Evolutionary conservation across 2,888 invertebrate species (phyloP).

Genomic region (Nemotelus pantherinus): DNA sequence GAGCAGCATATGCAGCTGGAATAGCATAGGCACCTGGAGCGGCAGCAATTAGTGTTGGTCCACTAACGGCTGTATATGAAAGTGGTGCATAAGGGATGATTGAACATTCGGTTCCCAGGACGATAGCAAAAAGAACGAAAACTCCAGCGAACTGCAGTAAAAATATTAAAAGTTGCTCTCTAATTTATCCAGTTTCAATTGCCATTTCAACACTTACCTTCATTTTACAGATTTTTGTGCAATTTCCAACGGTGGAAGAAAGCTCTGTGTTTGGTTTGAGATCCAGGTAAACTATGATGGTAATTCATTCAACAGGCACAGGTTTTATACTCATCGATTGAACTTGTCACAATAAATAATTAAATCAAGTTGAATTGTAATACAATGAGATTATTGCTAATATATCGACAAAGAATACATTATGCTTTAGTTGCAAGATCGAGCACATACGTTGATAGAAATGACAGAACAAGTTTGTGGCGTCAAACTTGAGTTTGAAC

Average conservation of each 20-base stretch:
- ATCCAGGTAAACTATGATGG: conserved; percentile 1
- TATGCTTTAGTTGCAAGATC: too few species aligned
- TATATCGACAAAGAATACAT: too few species aligned
- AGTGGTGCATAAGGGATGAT: conserved; percentile 45
- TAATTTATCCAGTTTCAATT: neutral
- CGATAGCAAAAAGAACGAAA: conserved; percentile 43
- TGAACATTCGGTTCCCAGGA: conserved; percentile 40
- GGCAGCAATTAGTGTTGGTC: conserved; percentile 44
- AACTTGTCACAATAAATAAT: neutral
- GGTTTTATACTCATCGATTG: conserved; percentile 3
- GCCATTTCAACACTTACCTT: conserved; percentile 4
- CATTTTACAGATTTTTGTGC: neutral
- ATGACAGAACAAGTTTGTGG: too few species aligned
- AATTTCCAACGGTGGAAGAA: neutral
- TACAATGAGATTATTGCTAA: neutral
- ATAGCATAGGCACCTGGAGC: conserved; percentile 18
- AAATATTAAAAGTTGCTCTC: conserved; percentile 14
- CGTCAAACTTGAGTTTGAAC: too few species aligned
- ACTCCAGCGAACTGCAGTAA: conserved; percentile 41
- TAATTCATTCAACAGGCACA: neutral
- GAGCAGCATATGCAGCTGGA: conserved; percentile 46
- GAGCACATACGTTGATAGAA: too few species aligned
- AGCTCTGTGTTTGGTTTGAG: neutral
- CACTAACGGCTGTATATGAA: conserved; percentile 54
- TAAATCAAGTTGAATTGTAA: neutral